Base-by-base conservation (phyloP, 2,797 vertebrate species). In the Epinephelus awoara region DNA sequence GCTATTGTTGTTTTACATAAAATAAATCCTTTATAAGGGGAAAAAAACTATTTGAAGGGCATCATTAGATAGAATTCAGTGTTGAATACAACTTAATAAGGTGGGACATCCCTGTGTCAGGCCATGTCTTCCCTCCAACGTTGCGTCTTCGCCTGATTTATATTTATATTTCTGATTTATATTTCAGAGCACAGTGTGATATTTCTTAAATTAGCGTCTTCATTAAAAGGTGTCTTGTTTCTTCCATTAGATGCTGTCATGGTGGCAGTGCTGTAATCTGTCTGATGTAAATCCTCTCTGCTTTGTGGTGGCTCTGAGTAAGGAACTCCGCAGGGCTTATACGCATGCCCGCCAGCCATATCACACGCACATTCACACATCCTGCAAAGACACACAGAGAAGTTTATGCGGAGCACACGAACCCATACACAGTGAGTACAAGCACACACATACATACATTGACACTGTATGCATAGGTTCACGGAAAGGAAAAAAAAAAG, bases 221-320 rank as follows among this genome's bases (percentile, higher is more conserved):
- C 89, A 92, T 94, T 93, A 92, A 88, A 90, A 92, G 86, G 90
- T 92, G 90, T 94, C 86, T 93, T 84, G 82, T 90, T 93, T 88
- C 80, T 89, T 94, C 81, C 90, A 91, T 94, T 91, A 91, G 86
- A 84, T 89, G 82, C 90, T 92, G 91, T 93, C 93, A 91, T 85
- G 85, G 88, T 77, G 70, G 85, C 79, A 74, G 75, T 77, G 71
- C 75, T 78, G 80, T 90, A 89, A 92, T 91, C 75, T 83, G 79
- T 72, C 69, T 93, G 91, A 95, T 93, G 84, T 88, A 90, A 91
- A 92, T 90, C 83, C 38, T 71, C 83, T 84, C 81, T 85, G 88
- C 87, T 94, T 90, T 91, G 83, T 88, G 85, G 84, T 72, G 42
- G 72, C 80, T 83, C 59, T 72, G 82, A 84, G 65, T 88, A 85